Conservation (phyloP, 2,113 vertebrate genomes). For the Colinus virginianus region DNA sequence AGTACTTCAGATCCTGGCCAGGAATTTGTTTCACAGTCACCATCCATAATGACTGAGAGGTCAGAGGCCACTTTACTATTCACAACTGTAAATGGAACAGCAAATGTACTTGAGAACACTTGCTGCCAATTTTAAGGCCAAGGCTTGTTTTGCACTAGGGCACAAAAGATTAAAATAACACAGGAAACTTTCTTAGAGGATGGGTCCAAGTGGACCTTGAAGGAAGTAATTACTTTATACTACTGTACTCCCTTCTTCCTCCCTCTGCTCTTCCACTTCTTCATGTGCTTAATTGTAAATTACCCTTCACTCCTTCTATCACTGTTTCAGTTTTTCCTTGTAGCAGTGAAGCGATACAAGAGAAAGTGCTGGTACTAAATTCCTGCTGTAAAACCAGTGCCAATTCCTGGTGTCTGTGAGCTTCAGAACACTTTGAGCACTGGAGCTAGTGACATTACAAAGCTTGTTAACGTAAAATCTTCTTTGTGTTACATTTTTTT, state of each 20-base stretch:
- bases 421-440: background rate
- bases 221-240: conserved; percentile 51
- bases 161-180: conserved; percentile 52
- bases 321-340: conserved; percentile 21
- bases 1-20: conserved; percentile 43
- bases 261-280: conserved; percentile 25
- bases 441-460: conserved; percentile 50
- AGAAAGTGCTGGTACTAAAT: conserved; percentile 12
- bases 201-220: conserved; percentile 17
- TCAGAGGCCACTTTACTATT: conserved; percentile 34
- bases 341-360: background rate
- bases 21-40: conserved; percentile 53
- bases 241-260: conserved; percentile 8
- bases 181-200: background rate
- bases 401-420: background rate
- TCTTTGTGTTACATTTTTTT: conserved; percentile 70
- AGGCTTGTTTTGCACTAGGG: conserved; percentile 38
- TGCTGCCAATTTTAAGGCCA: background rate
- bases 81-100: background rate
- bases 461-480: conserved; percentile 76
- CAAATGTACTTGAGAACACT: conserved; percentile 6
- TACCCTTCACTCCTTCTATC: conserved; percentile 9
- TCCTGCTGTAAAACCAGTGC: background rate
- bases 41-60: conserved; percentile 47
- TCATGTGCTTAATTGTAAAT: conserved; percentile 62